These are phyloP conservation scores for Rhysida immarginata DNA, from an alignment of 1,140 invertebrate species.

Conservation along the genomic window DNA sequence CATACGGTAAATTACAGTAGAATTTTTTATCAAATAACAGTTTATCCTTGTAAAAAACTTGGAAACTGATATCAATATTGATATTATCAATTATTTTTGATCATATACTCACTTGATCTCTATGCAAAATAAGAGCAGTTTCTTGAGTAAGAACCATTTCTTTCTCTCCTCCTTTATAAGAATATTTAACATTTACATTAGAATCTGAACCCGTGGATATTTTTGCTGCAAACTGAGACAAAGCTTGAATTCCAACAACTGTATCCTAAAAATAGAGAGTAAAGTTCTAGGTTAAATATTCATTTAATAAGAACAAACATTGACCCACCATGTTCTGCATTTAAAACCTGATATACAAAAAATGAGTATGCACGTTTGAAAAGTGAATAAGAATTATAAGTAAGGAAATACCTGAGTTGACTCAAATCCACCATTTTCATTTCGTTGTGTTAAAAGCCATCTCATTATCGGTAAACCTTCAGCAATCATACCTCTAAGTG, in stretches of 20 bases:
- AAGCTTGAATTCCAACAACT: constrained; percentile 50
- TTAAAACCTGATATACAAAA: too few species aligned
- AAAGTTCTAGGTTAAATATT: too few species aligned
- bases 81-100: too few species aligned
- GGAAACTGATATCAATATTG: too few species aligned
- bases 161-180: constrained; percentile 37
- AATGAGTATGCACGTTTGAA: too few species aligned
- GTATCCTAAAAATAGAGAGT: constrained; percentile 50
- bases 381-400: too few species aligned
- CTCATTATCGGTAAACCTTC: constrained; percentile 62
- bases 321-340: too few species aligned
- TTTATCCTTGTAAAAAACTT: too few species aligned
- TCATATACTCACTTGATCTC: constrained; percentile 41
- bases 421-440: constrained; percentile 62
- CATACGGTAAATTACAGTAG: too few species aligned
- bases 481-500: constrained; percentile 44
- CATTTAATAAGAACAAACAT: too few species aligned
- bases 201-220: constrained; percentile 36
- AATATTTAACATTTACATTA: constrained; percentile 37
- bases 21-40: too few species aligned
- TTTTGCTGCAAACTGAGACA: constrained; percentile 50
- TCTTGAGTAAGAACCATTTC: constrained; percentile 42
- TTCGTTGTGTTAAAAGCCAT: constrained; percentile 68
- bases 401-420: constrained; percentile 56
- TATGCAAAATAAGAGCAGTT: constrained; percentile 61